Evolutionary conservation across 2,113 vertebrate genomes (phyloP).

Genomic region (Tonatia bakeri): DNA sequence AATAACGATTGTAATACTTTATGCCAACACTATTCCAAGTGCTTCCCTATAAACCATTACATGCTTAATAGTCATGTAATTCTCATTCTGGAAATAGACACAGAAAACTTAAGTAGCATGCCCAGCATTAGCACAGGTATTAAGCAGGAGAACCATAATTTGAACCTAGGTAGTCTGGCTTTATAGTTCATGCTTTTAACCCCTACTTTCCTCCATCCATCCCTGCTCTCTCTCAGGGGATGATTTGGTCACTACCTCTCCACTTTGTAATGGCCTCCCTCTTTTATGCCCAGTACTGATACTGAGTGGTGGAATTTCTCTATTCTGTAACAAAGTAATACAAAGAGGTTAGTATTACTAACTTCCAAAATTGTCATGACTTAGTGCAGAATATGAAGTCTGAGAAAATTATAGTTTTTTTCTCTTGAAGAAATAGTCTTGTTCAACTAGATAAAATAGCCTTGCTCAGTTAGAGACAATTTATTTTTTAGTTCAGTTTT

Average conservation of each 20-base stretch:
- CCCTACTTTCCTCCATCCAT: not conserved
- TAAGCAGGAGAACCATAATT: not conserved
- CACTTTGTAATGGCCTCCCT: not conserved
- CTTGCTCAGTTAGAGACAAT: no score
- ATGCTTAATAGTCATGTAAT: not conserved
- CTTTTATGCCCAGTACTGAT: not conserved
- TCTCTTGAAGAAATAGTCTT: no score
- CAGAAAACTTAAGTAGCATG: not conserved
- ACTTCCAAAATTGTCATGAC: not conserved
- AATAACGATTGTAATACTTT: no score
- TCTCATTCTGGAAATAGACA: not conserved
- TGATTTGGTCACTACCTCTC: not conserved
- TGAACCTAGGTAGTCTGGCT: no score
- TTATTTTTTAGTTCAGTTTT: no score
- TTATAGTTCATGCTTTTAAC: not conserved
- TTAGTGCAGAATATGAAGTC: not conserved
- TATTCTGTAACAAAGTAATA: not conserved
- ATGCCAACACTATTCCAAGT: not conserved
- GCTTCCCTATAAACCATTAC: not conserved
- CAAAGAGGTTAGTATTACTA: not conserved
- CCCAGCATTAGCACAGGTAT: not conserved
- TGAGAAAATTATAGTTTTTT: no score
- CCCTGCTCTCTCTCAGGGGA: not conserved
- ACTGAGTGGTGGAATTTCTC: not conserved
- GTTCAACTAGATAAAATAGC: no score